Evolutionary conservation across 2,113 vertebrate genomes (phyloP), one percentile per base, ranked within the genome.

Genomic region (Ornithorhynchus anatinus): DNA sequence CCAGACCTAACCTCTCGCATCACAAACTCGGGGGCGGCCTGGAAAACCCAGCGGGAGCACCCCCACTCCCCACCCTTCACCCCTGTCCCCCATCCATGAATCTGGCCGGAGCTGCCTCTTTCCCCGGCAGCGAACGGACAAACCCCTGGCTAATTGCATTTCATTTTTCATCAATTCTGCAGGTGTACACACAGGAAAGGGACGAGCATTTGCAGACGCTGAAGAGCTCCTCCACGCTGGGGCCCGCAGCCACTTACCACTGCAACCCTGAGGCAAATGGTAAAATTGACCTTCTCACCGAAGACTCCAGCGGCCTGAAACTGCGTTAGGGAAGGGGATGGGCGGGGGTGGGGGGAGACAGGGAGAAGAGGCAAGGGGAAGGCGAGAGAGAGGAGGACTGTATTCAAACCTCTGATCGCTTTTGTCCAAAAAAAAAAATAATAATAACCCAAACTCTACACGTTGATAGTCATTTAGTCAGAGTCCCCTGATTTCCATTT

Each of bases 151-250:
- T 92, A 91, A 95, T 91, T 89, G 85, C 72, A 69, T 74, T 32
- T 81, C 66, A n/a, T 84, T 85, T 81, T 84, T 44, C 38, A 45
- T 52, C 48, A 66, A 60, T 86, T 69, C 90, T 75, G 84, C 90
- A 98, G 97, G 95, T 96, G 86, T 96, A 92, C 84, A 72, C 89
- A 22, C 84, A 89, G 66, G 95, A 96, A 78, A 91, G 92, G 87
- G 94, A 96, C 35, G 90, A 91, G 19, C 92, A 84, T 17, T 81
- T 86, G 87, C 93, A 90, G 83, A 84, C 84, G 48, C 78, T 93
- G 69, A 93, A 88, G 59, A 59, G 83, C 58, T 65, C 85, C 5
- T 79, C 86, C 22, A 72, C 87, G 3, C 84, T 86, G 92, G 84
- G 56, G 84, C 87, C 81, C 39, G 32, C 72, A 32, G 56, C 86